These are phyloP conservation scores for Callithrix jacchus DNA, from an alignment of 2,113 vertebrate genomes.

Conservation along the genomic window DNA sequence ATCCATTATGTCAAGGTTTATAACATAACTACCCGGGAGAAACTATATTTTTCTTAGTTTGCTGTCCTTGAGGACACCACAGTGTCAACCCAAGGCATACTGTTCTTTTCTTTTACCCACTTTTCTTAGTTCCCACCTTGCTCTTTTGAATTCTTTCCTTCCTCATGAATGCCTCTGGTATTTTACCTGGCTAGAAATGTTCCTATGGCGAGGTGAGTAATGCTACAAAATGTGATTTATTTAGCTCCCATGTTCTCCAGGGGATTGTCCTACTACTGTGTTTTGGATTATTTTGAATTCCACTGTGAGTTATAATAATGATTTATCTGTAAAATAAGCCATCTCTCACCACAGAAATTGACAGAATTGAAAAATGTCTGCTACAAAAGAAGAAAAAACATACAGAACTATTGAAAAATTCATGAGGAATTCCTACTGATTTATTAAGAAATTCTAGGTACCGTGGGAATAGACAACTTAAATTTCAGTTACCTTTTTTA, in stretches of 20 bases:
- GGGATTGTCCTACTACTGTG: conserved; percentile 40
- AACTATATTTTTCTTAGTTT: conserved; percentile 44
- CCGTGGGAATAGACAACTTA: neutral
- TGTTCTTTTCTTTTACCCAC: neutral
- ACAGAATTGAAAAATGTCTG: conserved; percentile 58
- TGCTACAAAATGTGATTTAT: conserved; percentile 58
- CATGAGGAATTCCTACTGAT: conserved; percentile 29
- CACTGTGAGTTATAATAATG: conserved; percentile 66
- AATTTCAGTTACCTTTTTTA: neutral
- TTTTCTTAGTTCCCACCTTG: neutral
- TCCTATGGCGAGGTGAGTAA: conserved; percentile 9
- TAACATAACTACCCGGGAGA: neutral
- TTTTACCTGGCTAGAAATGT: conserved; percentile 59
- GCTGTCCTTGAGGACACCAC: neutral
- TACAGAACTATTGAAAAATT: neutral
- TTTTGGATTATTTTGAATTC: conserved; percentile 64
- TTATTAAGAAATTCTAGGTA: conserved; percentile 41
- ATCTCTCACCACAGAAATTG: conserved; percentile 51
- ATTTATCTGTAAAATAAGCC: conserved; percentile 69
- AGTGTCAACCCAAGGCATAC: neutral
- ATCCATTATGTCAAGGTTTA: neutral
- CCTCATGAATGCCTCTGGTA: neutral
- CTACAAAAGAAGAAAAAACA: conserved; percentile 52
- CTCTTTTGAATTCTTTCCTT: neutral
- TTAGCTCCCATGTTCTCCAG: neutral